Percentiles rank a stretch among this genome's conserved stretches.
Evolutionary conservation across 2,113 vertebrate genomes (phyloP).

Genomic region (Tichodroma muraria): DNA sequence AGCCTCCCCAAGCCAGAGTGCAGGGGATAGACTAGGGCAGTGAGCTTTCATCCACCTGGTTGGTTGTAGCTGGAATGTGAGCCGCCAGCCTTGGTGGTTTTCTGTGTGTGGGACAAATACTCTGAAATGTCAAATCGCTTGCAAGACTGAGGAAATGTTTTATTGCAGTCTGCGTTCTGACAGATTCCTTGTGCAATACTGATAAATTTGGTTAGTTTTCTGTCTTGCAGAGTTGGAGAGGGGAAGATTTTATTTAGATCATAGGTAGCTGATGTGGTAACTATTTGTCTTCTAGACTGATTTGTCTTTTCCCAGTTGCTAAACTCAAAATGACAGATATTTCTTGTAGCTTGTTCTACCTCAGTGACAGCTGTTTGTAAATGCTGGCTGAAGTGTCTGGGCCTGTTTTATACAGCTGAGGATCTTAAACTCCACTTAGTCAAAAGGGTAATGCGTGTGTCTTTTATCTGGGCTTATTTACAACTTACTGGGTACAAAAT

Average conservation of each 20-base stretch:
- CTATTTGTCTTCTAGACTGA: not conserved
- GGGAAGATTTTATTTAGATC: not conserved
- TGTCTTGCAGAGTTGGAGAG: not conserved
- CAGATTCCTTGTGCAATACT: not conserved
- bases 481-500: not conserved
- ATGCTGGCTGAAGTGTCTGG: not conserved
- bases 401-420: not conserved
- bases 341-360: not conserved
- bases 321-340: not conserved
- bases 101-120: not conserved
- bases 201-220: not conserved
- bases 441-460: not conserved
- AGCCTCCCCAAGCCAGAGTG: not conserved
- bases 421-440: not conserved
- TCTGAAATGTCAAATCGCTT: not conserved
- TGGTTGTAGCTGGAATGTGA: not conserved
- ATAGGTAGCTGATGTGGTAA: not conserved
- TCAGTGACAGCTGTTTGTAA: not conserved
- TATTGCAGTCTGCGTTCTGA: not conserved
- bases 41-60: not conserved
- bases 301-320: not conserved
- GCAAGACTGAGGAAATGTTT: not conserved
- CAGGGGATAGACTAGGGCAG: not conserved
- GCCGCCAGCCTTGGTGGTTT: not conserved
- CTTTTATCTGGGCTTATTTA: not conserved